A percentile compares a stretch with the other conserved stretches of the same genome.
phyloP scores from a whole-genome alignment of 2,113 vertebrate genomes.

The Orthonyx spaldingii region DNA sequence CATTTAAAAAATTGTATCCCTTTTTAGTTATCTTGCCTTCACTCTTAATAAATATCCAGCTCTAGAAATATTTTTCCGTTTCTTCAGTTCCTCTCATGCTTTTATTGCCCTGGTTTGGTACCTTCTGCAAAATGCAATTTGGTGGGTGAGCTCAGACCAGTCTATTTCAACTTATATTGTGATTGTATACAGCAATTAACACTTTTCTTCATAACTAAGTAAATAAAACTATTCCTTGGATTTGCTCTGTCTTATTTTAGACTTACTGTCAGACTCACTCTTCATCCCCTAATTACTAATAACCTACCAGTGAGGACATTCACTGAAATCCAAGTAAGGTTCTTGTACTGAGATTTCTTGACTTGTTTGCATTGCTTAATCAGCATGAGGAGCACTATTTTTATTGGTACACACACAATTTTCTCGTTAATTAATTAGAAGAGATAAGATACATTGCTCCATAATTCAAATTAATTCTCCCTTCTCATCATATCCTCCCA shows the following conservation, averaged over 20 bases:
- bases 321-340: neutral
- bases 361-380: neutral
- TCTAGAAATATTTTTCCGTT: neutral
- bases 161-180: neutral
- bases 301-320: neutral
- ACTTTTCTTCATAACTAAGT: neutral
- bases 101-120: neutral
- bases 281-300: neutral
- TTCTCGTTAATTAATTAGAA: neutral
- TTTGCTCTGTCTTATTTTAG: neutral
- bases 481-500: rapidly evolving
- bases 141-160: neutral
- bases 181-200: neutral
- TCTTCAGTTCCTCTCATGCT: neutral
- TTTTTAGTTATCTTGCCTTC: neutral
- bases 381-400: neutral
- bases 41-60: neutral
- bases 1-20: rapidly evolving
- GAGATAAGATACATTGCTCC: rapidly evolving
- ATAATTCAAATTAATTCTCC: neutral
- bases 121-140: neutral
- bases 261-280: neutral
- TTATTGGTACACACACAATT: neutral
- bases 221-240: neutral
- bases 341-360: neutral